Evolutionary conservation across 2,888 invertebrate genomes (phyloP).

Genomic region (Isoperla grammatica): DNA sequence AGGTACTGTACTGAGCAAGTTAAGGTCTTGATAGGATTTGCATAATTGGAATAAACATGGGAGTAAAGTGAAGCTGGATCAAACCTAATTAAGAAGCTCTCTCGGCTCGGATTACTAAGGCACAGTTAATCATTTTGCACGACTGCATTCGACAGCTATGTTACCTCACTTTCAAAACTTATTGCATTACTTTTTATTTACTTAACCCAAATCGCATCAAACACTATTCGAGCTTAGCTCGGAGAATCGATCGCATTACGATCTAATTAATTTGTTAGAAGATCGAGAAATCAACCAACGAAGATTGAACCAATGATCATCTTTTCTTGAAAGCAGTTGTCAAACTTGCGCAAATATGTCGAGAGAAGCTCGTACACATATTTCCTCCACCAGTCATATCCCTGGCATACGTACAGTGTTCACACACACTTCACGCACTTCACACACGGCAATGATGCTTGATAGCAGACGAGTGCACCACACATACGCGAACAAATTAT

Average conservation of each 20-base stretch:
- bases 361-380: too few species aligned
- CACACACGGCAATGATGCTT: neutral
- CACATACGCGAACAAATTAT: conserved; percentile 2
- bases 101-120: conserved; percentile 9
- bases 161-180: conserved; percentile 8
- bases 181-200: conserved; percentile 14
- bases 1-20: conserved; percentile 25
- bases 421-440: neutral
- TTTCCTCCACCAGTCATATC: too few species aligned
- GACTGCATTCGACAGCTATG: neutral
- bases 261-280: too few species aligned
- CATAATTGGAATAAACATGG: conserved; percentile 40
- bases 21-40: conserved; percentile 28
- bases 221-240: too few species aligned
- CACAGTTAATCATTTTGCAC: conserved; percentile 15
- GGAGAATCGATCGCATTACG: too few species aligned
- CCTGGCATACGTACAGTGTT: neutral
- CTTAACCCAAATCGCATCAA: neutral
- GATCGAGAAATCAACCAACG: too few species aligned
- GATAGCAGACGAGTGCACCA: neutral
- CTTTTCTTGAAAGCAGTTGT: too few species aligned
- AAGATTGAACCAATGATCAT: too few species aligned
- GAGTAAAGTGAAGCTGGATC: conserved; percentile 39
- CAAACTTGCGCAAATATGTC: too few species aligned
- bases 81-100: conserved; percentile 41